Evolutionary conservation across 2,797 vertebrate species (phyloP), one percentile per base, ranked within the genome.

Genomic region (Enteromius viviparus): DNA sequence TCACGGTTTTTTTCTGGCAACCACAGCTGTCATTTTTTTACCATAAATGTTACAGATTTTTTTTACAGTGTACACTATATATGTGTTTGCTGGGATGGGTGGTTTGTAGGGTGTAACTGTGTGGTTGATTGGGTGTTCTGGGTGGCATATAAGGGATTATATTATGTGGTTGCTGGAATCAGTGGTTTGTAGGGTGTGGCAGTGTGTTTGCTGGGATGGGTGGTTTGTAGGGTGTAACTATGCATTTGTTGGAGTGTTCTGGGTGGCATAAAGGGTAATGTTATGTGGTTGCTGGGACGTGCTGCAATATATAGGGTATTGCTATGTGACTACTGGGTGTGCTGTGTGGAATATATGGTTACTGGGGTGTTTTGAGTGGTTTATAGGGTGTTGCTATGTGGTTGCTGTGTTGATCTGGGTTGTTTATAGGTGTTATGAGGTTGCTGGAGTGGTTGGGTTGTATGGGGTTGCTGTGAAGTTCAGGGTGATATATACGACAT

Each of bases 321-420:
- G 9, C 37, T 23, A 42, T 42, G 5, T 7, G 11, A 4, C 40
- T 68, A 10, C 21, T 42, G 1, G 0, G 32, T 65, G 5, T 34
- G 19, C 0, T 37, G 19, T 0, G 65, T 40, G 19, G 19, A 8
- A 2, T 68, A 19, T 65, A 32, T 21, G 66, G 37, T 37, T 65
- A 1, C 29, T 34, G 3, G 1, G 37, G 2, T 14, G 4, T 40
- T 21, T 0, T 40, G 0, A 0, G 0, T 69, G 5, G n/a, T 15
- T 45, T 69, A 0, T 45, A 42, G 21, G 19, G 12, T 0, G 0
- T 23, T 45, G 1, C 11, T 42, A 1, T 69, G 11, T 69, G 37
- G 11, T 19, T 69, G 3, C 10, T 42, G 2, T 1, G 62, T 1
- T 65, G 19, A 21, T 68, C 0, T 42, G 5, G 21, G 21, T 69